Percentiles rank a stretch among this genome's conserved stretches.
These are phyloP conservation scores for Xestia rhomboidea DNA, from an alignment of 2,888 invertebrate species.

Conservation along the genomic window DNA sequence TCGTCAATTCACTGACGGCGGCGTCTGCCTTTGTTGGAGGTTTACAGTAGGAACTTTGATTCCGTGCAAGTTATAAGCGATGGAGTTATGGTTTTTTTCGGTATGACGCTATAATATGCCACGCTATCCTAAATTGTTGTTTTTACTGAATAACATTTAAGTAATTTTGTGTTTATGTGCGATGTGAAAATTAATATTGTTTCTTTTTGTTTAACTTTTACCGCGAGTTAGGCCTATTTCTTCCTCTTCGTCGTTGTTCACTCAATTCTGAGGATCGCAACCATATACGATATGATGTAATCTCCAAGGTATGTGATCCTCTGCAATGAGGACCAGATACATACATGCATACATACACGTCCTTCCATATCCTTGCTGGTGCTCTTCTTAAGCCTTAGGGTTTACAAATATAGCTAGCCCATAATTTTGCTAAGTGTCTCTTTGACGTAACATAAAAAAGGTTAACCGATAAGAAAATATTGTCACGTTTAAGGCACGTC, in stretches of 20 bases:
- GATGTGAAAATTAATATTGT: too few relatives aligned
- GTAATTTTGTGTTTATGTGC: too few relatives aligned
- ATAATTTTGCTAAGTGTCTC: background rate
- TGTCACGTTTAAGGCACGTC: background rate
- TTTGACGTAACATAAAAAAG: background rate
- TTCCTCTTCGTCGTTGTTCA: accelerated
- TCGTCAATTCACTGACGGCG: constrained; percentile 82
- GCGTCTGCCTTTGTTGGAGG: constrained; percentile 80
- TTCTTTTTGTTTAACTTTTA: background rate
- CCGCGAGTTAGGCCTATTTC: background rate
- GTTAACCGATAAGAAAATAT: too few relatives aligned
- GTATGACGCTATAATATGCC: background rate
- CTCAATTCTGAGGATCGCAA: too few relatives aligned
- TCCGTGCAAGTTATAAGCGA: constrained; percentile 61
- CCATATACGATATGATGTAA: background rate
- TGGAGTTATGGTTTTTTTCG: background rate
- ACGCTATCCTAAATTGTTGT: too few relatives aligned
- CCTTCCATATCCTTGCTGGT: background rate
- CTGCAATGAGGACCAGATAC: background rate
- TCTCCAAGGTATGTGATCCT: background rate
- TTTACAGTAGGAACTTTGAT: constrained; percentile 69
- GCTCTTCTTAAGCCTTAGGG: background rate
- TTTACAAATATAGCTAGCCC: background rate
- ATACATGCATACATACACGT: too few relatives aligned
- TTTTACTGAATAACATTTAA: too few relatives aligned